phyloP scores from a whole-genome alignment of 2,888 invertebrate species.

The Trissolcus japonicus region DNA sequence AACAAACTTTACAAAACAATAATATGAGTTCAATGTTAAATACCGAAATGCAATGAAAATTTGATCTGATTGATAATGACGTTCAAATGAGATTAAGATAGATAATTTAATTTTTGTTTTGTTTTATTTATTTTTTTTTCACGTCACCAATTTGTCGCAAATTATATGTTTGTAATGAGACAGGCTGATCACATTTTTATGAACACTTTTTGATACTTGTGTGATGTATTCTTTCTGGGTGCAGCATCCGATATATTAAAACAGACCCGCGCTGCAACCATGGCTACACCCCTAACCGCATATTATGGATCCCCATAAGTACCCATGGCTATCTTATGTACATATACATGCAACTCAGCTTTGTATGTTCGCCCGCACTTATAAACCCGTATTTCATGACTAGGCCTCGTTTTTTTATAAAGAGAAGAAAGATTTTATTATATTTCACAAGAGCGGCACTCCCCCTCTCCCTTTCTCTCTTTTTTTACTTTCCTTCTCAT shows the following conservation, averaged over 20 bases:
- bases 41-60: not conserved
- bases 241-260: constrained; percentile 50
- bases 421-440: constrained; percentile 48
- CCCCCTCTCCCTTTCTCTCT: no score
- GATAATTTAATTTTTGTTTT: no score
- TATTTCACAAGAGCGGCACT: constrained; percentile 42
- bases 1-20: constrained; percentile 5
- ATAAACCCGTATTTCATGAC: constrained; percentile 42
- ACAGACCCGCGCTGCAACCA: constrained; percentile 48
- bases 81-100: no score
- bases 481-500: no score
- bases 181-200: constrained; percentile 48
- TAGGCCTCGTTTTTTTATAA: constrained; percentile 42
- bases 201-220: constrained; percentile 44
- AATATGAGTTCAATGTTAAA: not conserved
- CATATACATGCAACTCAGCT: constrained; percentile 18
- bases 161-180: constrained; percentile 15
- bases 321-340: constrained; percentile 51
- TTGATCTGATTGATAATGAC: no score
- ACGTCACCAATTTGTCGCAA: constrained; percentile 11
- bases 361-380: constrained; percentile 11
- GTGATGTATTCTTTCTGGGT: constrained; percentile 34
- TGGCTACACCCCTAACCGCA: constrained; percentile 58
- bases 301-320: constrained; percentile 57
- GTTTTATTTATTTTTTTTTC: constrained; percentile 1